Evolutionary conservation across 2,888 invertebrate genomes (phyloP), one percentile per base, ranked within the genome.

Genomic region (Drosophila dives): DNA sequence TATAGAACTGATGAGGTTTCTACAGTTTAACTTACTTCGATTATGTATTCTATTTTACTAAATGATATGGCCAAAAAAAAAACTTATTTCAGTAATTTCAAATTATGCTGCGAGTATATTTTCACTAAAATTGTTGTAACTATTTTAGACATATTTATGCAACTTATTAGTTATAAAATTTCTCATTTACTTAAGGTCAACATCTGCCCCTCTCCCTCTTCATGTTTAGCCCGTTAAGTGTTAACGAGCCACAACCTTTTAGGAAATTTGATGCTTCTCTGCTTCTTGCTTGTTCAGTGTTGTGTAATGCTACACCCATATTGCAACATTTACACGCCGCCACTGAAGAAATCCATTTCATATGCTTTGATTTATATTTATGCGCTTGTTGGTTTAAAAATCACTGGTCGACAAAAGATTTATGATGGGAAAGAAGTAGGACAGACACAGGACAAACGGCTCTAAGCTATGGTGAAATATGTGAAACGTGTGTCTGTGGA

Each of bases 361-460:
- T 45, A 70, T 71, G 77, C 83, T 72, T 71, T 81, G 70, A 80
- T 80, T 86, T 81, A 75, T 88, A 75, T 83, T 83, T 85, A 77
- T 72, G 61, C 81, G 65, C 76, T 64, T 64, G 82, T 80, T 75
- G 66, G 56, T 58, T 69, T 72, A 62, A 75, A 80, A 75, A 68
- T 75, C 64, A 68, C 55, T 72, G 60, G 45, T 58, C 45, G 32
- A 29, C 45, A 17, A 34, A 68, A 75, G 74, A 84, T 84, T 84
- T 87, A 84, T 71, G 83, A 70, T 53, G 54, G 68, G n/a, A 50
- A 53, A 29, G 53, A 32, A 40, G 20, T n/a, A 10, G 55, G 26
- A 48, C 33, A 50, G 53, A 49, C 64, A 55, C 33, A 60, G 60
- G 64, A 72, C 64, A 71, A 29, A 42, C 29, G 68, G 11, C 48